Evolutionary conservation across 1,140 invertebrate species (phyloP), one percentile per base, ranked within the genome.

Genomic region (Eubasilissa regina): DNA sequence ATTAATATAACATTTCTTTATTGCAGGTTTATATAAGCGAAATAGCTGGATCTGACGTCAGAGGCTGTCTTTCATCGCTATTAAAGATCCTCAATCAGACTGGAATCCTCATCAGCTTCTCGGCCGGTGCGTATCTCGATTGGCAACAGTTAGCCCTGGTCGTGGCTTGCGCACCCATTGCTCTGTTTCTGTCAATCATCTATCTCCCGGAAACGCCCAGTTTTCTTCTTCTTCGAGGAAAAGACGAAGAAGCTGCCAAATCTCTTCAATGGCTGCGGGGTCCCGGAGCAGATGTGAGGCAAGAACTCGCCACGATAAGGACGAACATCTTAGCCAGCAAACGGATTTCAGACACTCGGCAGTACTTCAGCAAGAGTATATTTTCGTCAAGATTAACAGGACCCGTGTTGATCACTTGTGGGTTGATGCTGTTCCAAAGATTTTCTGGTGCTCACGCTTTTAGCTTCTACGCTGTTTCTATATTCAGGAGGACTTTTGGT

Each of bases 21-120:
- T 82, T 84, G 8, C 88, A 94, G 93, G 94, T 97, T 74, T 98
- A 97, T 88, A 93, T 97, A 80, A 96, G 95, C 75, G 97, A 98
- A 90, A 97, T 97, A 83, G 94, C 96, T 12, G 93, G 95, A 47
- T 94, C 96, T 13, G 93, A 94, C 68, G 94, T 97, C 75, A 88
- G 97, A 83, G 97, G 96, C 1, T 93, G 94, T 80, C 89, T 97
- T 19, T 96, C 95, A 81, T 94, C 96, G 9, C 92, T 96, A 79
- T 89, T 95, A 55, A 97, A 97, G 88, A 92, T 97, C 51, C 91
- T 94, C 75, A 93, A 94, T n/a, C 95, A 96, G 84, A 90, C 96
- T 44, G 97, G 97, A 12, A 93, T 97, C 56, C 88, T 97, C 4
- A 90, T 95, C 43, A 94, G 94, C 4, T 97, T 95, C 87, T 92